A percentile compares a stretch with the other conserved stretches of the same genome.
These are phyloP conservation scores for Epistrophe grossulariae DNA, from an alignment of 2,888 invertebrate genomes.

Conservation along the genomic window DNA sequence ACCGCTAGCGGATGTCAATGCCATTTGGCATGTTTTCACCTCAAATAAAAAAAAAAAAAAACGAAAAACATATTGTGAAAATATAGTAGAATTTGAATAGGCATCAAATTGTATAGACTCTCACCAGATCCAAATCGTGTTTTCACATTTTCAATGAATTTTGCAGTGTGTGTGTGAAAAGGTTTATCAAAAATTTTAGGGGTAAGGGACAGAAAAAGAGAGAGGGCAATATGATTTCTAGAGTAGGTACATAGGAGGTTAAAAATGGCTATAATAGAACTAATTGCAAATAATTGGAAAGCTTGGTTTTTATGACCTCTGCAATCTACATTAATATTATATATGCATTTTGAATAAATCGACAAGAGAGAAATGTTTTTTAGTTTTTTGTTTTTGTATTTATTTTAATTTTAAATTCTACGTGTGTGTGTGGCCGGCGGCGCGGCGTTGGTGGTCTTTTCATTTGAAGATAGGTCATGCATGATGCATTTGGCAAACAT, in stretches of 20 bases:
- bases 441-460: not conserved
- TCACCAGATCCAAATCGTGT: slow-evolving; percentile 24
- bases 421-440: not conserved
- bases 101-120: slow-evolving; percentile 61
- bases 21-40: slow-evolving; percentile 55
- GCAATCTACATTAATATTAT: slow-evolving; percentile 34
- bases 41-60: slow-evolving; percentile 14
- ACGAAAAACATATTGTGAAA: not conserved
- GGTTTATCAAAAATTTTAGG: slow-evolving; percentile 4
- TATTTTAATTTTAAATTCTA: not conserved
- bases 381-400: not conserved
- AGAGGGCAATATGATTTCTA: not conserved
- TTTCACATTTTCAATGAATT: slow-evolving; percentile 15
- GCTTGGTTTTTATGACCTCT: slow-evolving; percentile 64
- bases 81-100: slow-evolving; percentile 54
- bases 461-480: slow-evolving; percentile 50
- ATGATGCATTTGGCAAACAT: slow-evolving; percentile 59
- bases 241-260: not conserved
- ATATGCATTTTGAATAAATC: slow-evolving; percentile 47
- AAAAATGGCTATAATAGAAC: slow-evolving; percentile 63
- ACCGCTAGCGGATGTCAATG: slow-evolving; percentile 38
- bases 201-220: too few relatives aligned
- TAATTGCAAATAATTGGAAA: slow-evolving; percentile 74
- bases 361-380: slow-evolving; percentile 12
- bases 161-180: slow-evolving; percentile 10